Base-by-base conservation (phyloP, 2,113 vertebrate species). In the Prinia subflava region DNA sequence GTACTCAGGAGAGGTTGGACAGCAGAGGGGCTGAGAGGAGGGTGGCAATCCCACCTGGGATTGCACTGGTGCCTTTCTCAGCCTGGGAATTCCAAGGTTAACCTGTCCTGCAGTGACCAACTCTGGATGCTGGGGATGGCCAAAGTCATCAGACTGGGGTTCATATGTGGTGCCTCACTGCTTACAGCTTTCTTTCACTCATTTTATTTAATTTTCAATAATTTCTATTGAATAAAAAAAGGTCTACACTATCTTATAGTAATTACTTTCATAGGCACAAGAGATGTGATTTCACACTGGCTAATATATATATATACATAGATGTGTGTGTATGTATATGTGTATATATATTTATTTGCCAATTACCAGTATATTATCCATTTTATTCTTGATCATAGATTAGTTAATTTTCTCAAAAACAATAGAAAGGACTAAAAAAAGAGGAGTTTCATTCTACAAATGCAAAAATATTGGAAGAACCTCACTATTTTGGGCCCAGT, bases 81-180 rank as follows among this genome's bases (percentile, higher is more conserved):
- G 17, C 35, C 28, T 55, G n/a, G 31, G 24, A 4, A 77, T 62
- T 52, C 19, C 63, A 73, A 3, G n/a, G 37, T 22, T 67, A 46
- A 7, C 10, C 25, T 71, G n/a, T 20, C 28, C 62, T 53, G 42
- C 1, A 5, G 2, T 3, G 6, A 42, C 3, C 18, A 68, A 1
- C 35, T 30, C 8, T 4, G 3, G 16, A 18, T 42, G 37, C 33
- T 64, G 44, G 23, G 27, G 41, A 67, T 7, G 6, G 44, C 27
- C n/a, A 17, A 42, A 79, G 31, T 35, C 7, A 41, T 64, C 17
- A 56, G 7, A 37, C 3, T 42, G 37, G 15, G 21, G 21, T 73
- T 82, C 68, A 55, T 35, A 18, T 24, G 12, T 15, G 24, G 24
- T 85, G 49, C 20, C 30, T 76, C 4, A 7, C 8, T 80, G n/a